phyloP scores from a whole-genome alignment of 2,888 invertebrate genomes.

The Catonia carolina region DNA sequence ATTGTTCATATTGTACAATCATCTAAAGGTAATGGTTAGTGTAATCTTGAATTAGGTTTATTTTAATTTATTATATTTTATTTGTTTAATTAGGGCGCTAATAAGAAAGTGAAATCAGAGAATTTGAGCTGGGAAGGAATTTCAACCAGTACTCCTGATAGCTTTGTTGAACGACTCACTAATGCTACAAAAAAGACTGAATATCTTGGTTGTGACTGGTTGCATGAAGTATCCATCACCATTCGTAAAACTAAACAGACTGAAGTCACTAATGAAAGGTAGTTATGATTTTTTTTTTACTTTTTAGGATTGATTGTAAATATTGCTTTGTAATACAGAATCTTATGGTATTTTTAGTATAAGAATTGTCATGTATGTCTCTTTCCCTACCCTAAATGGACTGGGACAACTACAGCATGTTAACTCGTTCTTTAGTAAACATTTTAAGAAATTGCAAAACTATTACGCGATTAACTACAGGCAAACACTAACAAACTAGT shows the following conservation, averaged over 20 bases:
- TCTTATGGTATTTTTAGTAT: not conserved
- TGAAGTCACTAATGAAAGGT: constrained; percentile 58
- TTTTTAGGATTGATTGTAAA: not conserved
- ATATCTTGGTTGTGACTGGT: constrained; percentile 74
- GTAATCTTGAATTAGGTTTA: too few relatives aligned
- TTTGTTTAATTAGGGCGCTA: too few relatives aligned
- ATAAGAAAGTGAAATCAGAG: not conserved
- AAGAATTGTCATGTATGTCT: not conserved
- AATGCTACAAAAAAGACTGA: constrained; percentile 43
- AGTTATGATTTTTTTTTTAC: constrained; percentile 24
- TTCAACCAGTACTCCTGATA: constrained; percentile 35
- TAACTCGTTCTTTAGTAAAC: too few relatives aligned
- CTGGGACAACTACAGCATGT: too few relatives aligned
- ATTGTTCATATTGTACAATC: too few relatives aligned
- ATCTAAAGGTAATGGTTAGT: too few relatives aligned
- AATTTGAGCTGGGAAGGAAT: constrained; percentile 5
- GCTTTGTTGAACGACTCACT: constrained; percentile 39
- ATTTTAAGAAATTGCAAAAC: too few relatives aligned
- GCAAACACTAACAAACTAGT: too few relatives aligned
- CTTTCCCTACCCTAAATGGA: too few relatives aligned
- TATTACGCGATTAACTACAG: too few relatives aligned
- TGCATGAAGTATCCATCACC: constrained; percentile 85
- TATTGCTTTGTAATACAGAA: not conserved
- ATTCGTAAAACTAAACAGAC: constrained; percentile 70
- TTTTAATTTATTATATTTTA: too few relatives aligned